Conservation (phyloP, 2,113 vertebrate genomes). For the Anseranas semipalmata region DNA sequence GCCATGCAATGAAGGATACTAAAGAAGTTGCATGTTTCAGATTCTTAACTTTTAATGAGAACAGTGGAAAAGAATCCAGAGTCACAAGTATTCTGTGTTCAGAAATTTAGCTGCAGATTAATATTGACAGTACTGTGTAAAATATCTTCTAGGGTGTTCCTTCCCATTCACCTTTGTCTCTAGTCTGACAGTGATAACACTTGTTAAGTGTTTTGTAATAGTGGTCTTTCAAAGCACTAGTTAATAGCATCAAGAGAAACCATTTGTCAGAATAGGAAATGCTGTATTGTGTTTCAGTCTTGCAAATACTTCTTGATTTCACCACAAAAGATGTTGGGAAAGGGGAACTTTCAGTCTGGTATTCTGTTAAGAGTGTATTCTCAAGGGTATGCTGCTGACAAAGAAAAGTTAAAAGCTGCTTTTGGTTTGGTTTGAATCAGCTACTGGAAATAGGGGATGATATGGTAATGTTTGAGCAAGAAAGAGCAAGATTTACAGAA, state of each 20-base stretch:
- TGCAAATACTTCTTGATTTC: not conserved
- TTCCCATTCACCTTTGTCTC: not conserved
- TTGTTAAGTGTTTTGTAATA: not conserved
- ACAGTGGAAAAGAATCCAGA: not conserved
- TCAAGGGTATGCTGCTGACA: not conserved
- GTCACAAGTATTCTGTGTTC: not conserved
- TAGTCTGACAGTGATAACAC: not conserved
- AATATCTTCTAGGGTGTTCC: not conserved
- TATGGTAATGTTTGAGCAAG: not conserved
- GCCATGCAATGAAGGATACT: not conserved
- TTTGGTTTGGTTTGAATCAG: not conserved
- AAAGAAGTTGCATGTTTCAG: not conserved
- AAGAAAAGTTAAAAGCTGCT: not conserved
- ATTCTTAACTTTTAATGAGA: not conserved
- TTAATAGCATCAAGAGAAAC: not conserved
- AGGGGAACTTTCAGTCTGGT: not conserved
- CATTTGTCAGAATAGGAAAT: not conserved
- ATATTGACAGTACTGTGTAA: not conserved
- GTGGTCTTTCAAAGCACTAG: not conserved
- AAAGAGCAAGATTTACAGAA: not conserved
- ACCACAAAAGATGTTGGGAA: not conserved
- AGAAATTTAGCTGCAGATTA: not conserved
- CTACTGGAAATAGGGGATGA: not conserved
- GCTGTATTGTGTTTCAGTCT: not conserved
- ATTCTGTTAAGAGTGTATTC: not conserved